Base-by-base conservation (phyloP, 1,140 invertebrate species). In the Belonocnema kinseyi region DNA sequence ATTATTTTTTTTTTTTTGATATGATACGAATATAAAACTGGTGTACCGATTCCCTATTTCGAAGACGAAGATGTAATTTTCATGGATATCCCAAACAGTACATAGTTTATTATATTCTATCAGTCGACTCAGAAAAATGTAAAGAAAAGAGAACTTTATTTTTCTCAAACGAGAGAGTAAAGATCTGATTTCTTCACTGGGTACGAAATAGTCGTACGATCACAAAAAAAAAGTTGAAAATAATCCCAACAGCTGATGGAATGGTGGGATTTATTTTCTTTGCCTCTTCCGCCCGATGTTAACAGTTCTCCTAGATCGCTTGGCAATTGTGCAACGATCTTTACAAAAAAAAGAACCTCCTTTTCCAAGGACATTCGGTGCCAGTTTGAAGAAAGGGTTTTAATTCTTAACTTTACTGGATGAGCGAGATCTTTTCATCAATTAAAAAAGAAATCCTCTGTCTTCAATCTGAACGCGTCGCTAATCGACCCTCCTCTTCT, bases 401-500 rank as follows among this genome's bases (percentile, higher is more conserved):
- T 26, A 40, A 40, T 40, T 33, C 7, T 66, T 40, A 46, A 46
- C 40, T 46, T 46, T 46, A 5, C 40, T 46, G 40, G 40, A 46
- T 46, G 40, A 46, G 2, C 17, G 54, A 66, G 16, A 40, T 66
- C 26, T 66, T 40, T 16, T 40, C 12, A 40, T 33, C n/a, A 40
- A 33, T 61, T 14, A n/a, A 66, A 66, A 40, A 33, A 46, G 40
- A 56, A 40, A 40, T 33, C 16, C 14, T 40, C 12, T 66, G 61
- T 66, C 26, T 66, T 40, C 14, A 66, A 66, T 40, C 14, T 40
- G 16, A 33, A n/a, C 52, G 80, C 80, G 81, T 83, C 81, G 83
- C 82, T 80, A 79, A 77, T 81, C 71, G 76, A 81, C 80, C 77
- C 75, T 79, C 17, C 75, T 79, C 17, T 16, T 40, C 56, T 80